Base-by-base conservation (phyloP, 2,113 vertebrate species). In the Zosterops lateralis region DNA sequence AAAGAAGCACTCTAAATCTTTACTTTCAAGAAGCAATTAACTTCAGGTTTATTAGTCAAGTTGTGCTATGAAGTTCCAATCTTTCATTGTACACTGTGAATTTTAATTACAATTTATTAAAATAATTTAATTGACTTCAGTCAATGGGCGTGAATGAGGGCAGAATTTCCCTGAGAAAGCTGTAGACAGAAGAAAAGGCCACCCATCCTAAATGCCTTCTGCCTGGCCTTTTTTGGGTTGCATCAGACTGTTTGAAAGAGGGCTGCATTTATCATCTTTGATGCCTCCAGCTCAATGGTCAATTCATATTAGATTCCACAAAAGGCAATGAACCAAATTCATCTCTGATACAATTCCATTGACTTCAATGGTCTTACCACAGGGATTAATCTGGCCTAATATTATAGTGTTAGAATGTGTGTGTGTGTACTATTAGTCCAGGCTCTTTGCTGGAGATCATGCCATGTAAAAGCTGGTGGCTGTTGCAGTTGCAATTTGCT, bases 71-170 rank as follows among this genome's bases (percentile, higher is more conserved):
- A 90, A 95, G 94, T 95, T 96, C 93, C 93, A 90, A 11, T 93
- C 95, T 95, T 94, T 93, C 93, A 88, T 95, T 95, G 90, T 94
- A 86, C 58, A 32, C 92, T 85, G 82, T 86, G 92, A 80, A 96
- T 91, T 97, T 96, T 93, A 97, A 96, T 95, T 94, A 94, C 93
- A 95, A 95, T 95, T 96, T 95, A 95, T 95, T 95, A 97, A 96
- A 96, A 96, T 93, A 95, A 97, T 95, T 93, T 92, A 93, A 95
- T 95, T 96, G 94, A 96, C 94, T 96, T 97, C 94, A 96, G 87
- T 95, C 94, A 94, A 84, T 86, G 90, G 85, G 93, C 60, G 90
- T 96, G 95, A 97, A 94, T 92, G 94, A 94, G 92, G 94, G 82
- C 95, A 97, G 94, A 93, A 93, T 95, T 94, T 96, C 95, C 94